Base-by-base conservation (phyloP, 2,888 invertebrate species). In the Ectemnius lituratus region DNA sequence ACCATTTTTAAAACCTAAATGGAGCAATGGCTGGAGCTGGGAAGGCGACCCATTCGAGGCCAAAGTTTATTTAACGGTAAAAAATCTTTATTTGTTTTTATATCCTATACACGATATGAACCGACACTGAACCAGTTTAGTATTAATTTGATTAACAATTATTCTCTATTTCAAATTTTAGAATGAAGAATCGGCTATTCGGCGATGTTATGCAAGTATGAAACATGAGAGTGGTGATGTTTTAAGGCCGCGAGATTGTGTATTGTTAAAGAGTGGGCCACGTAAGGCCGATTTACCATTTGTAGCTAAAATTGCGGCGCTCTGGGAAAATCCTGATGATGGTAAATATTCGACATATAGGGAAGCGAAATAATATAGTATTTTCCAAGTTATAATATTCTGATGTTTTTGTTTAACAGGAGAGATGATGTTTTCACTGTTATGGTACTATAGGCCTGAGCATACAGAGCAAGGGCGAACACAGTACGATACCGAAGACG, bases 381-480 rank as follows among this genome's bases (percentile, higher is more conserved):
- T 52, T 52, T 16, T 6, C 52, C 0, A 28, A 13, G 14, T 13
- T 6, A 27, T 67, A 58, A 65, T n/a, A 28, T 63, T 6, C 46
- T 23, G 16, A 27, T 72, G 60, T n/a, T 27, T 61, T 73, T 80
- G 37, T 37, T 65, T 58, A 73, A 45, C 20, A 85, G 98, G 97
- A 74, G 98, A 98, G 92, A 98, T 98, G 97, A 98, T 98, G 97
- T 96, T 98, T 92, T 97, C 97, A 3, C 92, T 99, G 75, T 93
- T 98, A 81, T 99, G 99, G 99, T 99, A 98, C 93, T 99, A 99
- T 92, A 94, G 98, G 86, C 98, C 98, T 0, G 99, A 99, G 92
- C 98, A 99, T 92, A 98, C 98, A 16, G 98, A 98, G 88, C 95
- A 95, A 87, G 98, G 98, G 27, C 94, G 97, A 45, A 94, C 94